Evolutionary conservation across 2,113 vertebrate species (phyloP).

Genomic region (Myanophis thanlyinensis): DNA sequence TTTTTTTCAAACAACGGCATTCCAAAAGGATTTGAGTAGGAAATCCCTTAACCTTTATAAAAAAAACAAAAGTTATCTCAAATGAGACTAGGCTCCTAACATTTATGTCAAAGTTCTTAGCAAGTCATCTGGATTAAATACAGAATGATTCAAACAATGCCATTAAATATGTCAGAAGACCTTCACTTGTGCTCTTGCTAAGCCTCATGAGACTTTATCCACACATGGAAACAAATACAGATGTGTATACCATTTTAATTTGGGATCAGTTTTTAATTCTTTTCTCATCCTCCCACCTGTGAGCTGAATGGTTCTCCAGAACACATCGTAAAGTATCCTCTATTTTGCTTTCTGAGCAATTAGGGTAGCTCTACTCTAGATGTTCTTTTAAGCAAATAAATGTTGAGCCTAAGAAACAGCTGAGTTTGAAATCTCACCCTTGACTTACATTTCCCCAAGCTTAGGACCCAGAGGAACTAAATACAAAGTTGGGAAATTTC

Average conservation of each 20-base stretch:
- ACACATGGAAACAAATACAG: slow-evolving; percentile 1
- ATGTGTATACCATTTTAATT: slow-evolving; percentile 39
- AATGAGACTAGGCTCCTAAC: slow-evolving; percentile 48
- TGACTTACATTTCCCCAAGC: background rate
- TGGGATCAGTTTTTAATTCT: slow-evolving; percentile 13
- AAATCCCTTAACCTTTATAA: slow-evolving; percentile 58
- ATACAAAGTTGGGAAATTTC: background rate
- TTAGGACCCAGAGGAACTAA: background rate
- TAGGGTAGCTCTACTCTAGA: background rate
- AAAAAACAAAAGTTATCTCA: slow-evolving; percentile 45
- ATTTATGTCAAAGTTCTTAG: slow-evolving; percentile 34
- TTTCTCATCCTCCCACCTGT: background rate
- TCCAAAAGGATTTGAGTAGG: slow-evolving; percentile 61
- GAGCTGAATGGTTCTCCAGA: background rate
- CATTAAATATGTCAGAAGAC: slow-evolving; percentile 52
- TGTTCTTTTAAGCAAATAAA: background rate
- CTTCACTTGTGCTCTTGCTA: slow-evolving; percentile 37
- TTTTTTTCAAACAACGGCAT: slow-evolving; percentile 3
- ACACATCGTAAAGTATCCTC: background rate
- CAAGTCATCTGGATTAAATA: slow-evolving; percentile 37
- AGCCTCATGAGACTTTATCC: background rate
- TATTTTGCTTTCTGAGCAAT: background rate
- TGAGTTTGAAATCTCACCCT: background rate
- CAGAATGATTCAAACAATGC: slow-evolving; percentile 34
- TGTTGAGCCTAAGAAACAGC: background rate